These are phyloP conservation scores for Cricetomys ansorgei DNA, from an alignment of 2,113 vertebrate genomes.

Conservation along the genomic window DNA sequence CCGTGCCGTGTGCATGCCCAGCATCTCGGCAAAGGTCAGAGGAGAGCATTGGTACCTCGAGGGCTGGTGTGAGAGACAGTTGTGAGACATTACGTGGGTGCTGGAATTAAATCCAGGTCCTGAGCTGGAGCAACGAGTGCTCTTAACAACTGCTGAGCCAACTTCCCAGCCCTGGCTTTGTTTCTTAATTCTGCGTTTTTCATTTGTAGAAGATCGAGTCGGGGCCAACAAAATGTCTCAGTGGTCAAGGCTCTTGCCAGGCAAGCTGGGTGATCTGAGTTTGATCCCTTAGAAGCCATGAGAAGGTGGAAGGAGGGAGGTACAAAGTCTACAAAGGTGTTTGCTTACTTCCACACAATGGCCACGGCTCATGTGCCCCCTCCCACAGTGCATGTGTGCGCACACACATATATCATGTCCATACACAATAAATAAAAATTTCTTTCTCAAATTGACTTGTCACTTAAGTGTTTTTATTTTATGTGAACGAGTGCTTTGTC, in stretches of 20 bases:
- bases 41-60: no score
- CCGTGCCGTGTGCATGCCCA: no score
- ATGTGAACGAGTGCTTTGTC: background rate
- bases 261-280: background rate
- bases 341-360: background rate
- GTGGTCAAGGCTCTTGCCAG: background rate
- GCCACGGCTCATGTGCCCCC: background rate
- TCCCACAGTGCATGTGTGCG: background rate
- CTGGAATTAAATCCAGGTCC: background rate
- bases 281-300: no score
- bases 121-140: background rate
- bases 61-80: background rate
- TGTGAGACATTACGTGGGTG: background rate
- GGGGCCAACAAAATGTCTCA: background rate
- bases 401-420: background rate
- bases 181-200: background rate
- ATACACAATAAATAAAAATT: background rate
- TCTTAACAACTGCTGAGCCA: background rate
- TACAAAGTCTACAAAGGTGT: no score
- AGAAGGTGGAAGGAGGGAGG: no score
- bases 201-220: background rate
- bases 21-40: no score
- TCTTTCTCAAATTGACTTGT: background rate
- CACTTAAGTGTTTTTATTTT: background rate
- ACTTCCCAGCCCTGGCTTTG: background rate